Conservation (phyloP, 2,113 vertebrate genomes). For the Typhlomys cinereus region DNA sequence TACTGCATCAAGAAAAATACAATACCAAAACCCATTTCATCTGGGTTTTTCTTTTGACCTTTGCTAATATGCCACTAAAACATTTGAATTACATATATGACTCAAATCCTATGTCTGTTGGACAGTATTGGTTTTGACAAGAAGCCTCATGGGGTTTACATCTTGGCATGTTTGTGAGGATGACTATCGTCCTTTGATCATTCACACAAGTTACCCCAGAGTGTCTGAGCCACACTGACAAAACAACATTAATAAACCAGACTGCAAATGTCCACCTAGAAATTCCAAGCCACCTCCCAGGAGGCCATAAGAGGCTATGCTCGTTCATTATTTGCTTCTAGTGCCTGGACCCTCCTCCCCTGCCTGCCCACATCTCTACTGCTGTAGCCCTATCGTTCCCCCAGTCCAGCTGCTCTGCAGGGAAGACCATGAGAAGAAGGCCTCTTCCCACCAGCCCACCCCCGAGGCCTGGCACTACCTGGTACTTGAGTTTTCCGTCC, state of each 20-base stretch:
- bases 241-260: neutral
- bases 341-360: neutral
- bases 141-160: neutral
- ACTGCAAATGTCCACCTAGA: neutral
- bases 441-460: neutral
- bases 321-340: neutral
- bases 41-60: neutral
- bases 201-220: neutral
- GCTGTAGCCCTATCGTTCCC: neutral
- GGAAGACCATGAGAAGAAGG: neutral
- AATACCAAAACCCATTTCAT: neutral
- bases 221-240: neutral
- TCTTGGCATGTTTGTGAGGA: neutral
- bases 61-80: constrained; percentile 27
- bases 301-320: neutral
- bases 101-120: neutral
- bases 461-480: constrained; percentile 84
- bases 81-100: neutral
- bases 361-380: neutral
- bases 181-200: neutral
- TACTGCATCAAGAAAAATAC: neutral
- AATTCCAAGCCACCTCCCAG: neutral
- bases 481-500: constrained; percentile 95
- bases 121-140: neutral
- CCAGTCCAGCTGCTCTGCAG: neutral